Conservation (phyloP, 2,888 invertebrate species). For the Artemia sinica region DNA sequence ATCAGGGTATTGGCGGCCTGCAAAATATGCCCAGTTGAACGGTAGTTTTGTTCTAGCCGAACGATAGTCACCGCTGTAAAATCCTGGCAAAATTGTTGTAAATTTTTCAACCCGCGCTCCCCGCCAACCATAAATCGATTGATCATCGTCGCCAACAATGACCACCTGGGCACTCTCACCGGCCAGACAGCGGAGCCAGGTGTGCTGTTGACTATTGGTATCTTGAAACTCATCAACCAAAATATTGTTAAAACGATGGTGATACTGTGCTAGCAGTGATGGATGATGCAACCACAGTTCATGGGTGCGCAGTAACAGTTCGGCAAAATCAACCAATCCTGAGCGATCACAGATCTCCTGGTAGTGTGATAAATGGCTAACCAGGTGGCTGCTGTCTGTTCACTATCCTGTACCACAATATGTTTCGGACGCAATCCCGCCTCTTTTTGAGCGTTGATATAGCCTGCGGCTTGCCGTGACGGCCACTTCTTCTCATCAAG, state of each 20-base stretch:
- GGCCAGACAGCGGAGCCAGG: constrained; percentile 15
- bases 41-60: constrained; percentile 23
- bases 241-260: constrained; percentile 21
- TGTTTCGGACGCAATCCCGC: constrained; percentile 16
- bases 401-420: not conserved
- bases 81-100: constrained; percentile 16
- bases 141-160: constrained; percentile 24
- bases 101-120: constrained; percentile 23
- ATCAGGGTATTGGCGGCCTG: constrained; percentile 16
- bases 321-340: constrained; percentile 20
- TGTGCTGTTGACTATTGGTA: constrained; percentile 23
- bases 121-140: constrained; percentile 23
- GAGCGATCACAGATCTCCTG: constrained; percentile 16
- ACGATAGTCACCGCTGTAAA: constrained; percentile 1
- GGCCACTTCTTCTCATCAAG: not conserved
- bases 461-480: not conserved
- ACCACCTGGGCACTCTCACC: not conserved
- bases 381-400: constrained; percentile 17
- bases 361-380: too few relatives aligned
- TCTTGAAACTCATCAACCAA: constrained; percentile 25
- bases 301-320: constrained; percentile 19
- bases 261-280: constrained; percentile 17
- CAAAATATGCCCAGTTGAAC: constrained; percentile 17
- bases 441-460: constrained; percentile 8
- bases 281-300: constrained; percentile 17